A percentile compares a stretch with the other conserved stretches of the same genome.
These are phyloP conservation scores for Zonitis immaculata DNA, from an alignment of 2,888 invertebrate genomes.

Conservation along the genomic window DNA sequence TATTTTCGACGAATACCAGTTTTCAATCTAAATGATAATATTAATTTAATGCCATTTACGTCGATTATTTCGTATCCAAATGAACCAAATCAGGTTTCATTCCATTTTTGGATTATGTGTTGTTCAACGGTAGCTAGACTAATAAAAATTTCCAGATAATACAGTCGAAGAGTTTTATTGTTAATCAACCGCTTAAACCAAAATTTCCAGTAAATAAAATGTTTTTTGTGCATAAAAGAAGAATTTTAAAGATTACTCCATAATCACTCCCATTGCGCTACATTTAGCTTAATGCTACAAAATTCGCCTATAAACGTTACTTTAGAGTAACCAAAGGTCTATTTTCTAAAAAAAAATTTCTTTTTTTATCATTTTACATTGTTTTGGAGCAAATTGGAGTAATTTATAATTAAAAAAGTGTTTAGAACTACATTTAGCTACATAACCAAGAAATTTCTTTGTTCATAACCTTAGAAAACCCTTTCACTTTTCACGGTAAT, in stretches of 20 bases:
- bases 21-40: slow-evolving; percentile 3
- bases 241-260: no score
- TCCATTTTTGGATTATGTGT: slow-evolving; percentile 16
- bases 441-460: not conserved
- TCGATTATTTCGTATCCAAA: slow-evolving; percentile 15
- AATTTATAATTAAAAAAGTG: not conserved
- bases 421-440: not conserved
- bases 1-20: slow-evolving; percentile 47
- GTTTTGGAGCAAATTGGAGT: not conserved
- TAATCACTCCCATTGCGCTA: no score
- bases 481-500: slow-evolving; percentile 13
- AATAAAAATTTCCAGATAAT: not conserved
- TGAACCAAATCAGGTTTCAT: slow-evolving; percentile 10
- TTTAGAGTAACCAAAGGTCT: no score
- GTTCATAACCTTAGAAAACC: not conserved
- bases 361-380: not conserved
- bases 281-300: no score
- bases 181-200: no score
- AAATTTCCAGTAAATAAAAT: no score
- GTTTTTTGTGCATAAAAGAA: no score
- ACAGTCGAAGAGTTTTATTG: not conserved
- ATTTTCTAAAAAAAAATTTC: no score
- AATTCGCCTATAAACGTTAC: no score
- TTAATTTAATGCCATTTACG: slow-evolving; percentile 12
- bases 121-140: slow-evolving; percentile 6